phyloP scores from a whole-genome alignment of 2,797 vertebrate genomes.

The Chaetophractus vellerosus region DNA sequence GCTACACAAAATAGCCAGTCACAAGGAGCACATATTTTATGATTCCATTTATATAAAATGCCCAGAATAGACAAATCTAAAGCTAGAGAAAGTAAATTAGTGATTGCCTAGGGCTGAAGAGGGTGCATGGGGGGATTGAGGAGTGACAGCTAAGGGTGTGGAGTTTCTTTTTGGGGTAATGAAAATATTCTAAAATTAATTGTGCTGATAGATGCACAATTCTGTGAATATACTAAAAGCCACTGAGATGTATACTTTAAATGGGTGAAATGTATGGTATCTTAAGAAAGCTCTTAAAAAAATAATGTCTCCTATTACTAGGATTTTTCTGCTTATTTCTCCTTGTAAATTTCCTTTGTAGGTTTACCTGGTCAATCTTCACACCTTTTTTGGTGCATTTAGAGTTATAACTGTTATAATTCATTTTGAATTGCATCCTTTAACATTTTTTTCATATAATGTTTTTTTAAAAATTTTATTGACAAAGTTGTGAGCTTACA shows the following conservation, averaged over 20 bases:
- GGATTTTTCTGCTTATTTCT: not conserved
- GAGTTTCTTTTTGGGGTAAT: not conserved
- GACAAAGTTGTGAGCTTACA: too few species aligned
- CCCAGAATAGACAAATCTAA: too few species aligned
- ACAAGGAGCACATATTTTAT: too few species aligned
- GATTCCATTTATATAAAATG: too few species aligned
- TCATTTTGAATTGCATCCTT: not conserved
- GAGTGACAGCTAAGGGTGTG: not conserved
- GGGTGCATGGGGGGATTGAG: too few species aligned
- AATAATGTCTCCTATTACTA: not conserved
- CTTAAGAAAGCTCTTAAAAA: not conserved
- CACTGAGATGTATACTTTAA: not conserved
- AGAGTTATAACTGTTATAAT: not conserved
- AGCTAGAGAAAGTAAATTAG: too few species aligned
- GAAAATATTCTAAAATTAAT: not conserved
- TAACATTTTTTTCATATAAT: conserved; percentile 22
- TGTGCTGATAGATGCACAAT: not conserved
- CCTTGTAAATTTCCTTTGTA: not conserved
- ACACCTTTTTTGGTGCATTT: not conserved
- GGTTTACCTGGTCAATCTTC: not conserved
- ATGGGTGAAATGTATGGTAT: not conserved
- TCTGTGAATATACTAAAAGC: not conserved
- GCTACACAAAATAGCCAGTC: too few species aligned
- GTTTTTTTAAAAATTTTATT: not conserved
- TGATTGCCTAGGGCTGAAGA: too few species aligned